Base-by-base conservation (phyloP, 2,888 invertebrate species). In the Leucophenga maculata region DNA sequence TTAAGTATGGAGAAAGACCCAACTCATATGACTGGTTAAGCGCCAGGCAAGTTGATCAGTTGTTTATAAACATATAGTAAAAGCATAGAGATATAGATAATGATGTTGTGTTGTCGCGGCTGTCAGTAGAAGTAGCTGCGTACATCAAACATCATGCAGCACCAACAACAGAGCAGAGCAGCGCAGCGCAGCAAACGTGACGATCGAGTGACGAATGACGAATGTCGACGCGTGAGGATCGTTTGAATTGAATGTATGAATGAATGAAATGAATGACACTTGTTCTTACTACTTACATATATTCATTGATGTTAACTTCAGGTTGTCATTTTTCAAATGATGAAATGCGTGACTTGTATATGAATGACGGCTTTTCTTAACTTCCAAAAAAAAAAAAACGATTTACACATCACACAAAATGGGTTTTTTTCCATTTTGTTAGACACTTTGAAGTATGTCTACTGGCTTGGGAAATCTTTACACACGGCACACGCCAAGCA, bases 91-190 rank as follows among this genome's bases (percentile, higher is more conserved):
- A 46, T 20, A 75, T 70, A 75, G 81, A 78, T 83, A 83, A 81
- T 81, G 80, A 83, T 81, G 82, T 79, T 83, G 80, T 75, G 82
- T 69, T 77, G 84, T 84, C 69, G 74, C 73, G 72, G 65, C 69
- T 74, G 73, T 71, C 73, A 71, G 77, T 73, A 76, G 78, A 83
- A 79, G 74, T 26, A 26, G 26, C 26, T 26, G 26, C 14, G 50
- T 46, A 64, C 48, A 46, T 64, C 62, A 64, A 48, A 62, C 60
- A 13, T 62, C 44, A 62, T 18, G 31, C 13, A 13, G 46, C 44
- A 44, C n/a, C n/a, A n/a, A n/a, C n/a, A n/a, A n/a, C n/a, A n/a
- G n/a, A n/a, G n/a, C n/a, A n/a, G n/a, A 46, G 32, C 20, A 26
- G 32, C 52, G 4, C n/a, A n/a, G n/a, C n/a, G 26, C 26, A 26